Conservation (phyloP, 23 tunicate species). For the Styela clava region DNA sequence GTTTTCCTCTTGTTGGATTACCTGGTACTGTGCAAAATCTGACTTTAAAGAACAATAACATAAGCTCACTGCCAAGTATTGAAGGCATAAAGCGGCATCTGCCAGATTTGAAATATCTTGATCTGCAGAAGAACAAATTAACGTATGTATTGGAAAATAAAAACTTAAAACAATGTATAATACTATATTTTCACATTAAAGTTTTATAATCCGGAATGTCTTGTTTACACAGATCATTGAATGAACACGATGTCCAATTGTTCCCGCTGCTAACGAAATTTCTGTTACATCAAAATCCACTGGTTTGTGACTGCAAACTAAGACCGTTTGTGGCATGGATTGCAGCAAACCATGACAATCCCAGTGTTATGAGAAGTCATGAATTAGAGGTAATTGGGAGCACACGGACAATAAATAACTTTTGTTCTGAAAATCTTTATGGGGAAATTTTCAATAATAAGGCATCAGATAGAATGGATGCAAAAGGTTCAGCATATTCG, state of each 20-base stretch:
- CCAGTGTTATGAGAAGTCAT: conserved; percentile 10
- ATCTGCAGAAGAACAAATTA: conserved; percentile 49
- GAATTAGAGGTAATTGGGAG: conserved; percentile 44
- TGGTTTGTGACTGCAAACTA: conserved; percentile 63
- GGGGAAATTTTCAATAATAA: no score
- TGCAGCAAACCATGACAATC: conserved; percentile 43
- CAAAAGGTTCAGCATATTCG: no score
- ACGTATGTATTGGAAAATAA: conserved; percentile 19
- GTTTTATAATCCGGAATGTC: no score
- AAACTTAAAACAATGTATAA: background rate
- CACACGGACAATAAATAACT: no score
- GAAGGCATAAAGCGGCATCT: conserved; percentile 19
- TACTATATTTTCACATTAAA: no score
- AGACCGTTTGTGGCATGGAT: conserved; percentile 58
- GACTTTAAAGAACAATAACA: conserved; percentile 35
- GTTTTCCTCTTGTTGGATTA: conserved; percentile 41
- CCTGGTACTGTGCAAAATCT: conserved; percentile 28
- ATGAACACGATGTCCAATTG: conserved; percentile 17
- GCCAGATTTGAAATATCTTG: conserved; percentile 48
- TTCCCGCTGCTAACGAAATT: conserved; percentile 36
- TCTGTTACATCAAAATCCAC: conserved; percentile 60
- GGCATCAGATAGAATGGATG: no score
- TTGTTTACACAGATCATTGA: conserved; percentile 12
- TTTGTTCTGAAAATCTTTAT: no score
- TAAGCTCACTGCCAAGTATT: conserved; percentile 29